Evolutionary conservation across 2,113 vertebrate genomes (phyloP), one percentile per base, ranked within the genome.

Genomic region (Jacana jacana): DNA sequence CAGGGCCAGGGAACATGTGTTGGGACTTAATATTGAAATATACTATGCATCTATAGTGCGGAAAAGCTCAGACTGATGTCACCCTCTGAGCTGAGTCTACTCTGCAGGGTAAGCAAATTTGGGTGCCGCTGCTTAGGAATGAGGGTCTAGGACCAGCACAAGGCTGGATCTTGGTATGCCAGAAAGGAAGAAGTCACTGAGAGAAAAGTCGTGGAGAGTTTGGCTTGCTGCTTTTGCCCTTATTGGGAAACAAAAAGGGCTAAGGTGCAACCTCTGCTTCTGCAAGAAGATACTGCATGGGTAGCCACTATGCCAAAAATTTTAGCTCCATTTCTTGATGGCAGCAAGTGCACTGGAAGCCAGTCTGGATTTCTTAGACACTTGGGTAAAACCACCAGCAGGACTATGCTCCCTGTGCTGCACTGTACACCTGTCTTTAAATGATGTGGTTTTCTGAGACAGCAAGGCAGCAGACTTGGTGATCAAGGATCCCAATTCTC

Each of bases 1-100:
- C 23, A 17, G n/a, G 42, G 85, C 5, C 11, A 42, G 42, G 63
- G 33, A 87, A 23, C 6, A 6, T 31, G 2, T 39, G 18, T 37
- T 68, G 61, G 8, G 46, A 17, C 20, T 23, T 49, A 31, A 6
- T 39, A 44, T 27, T 73, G 51, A 14, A 78, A 70, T 4, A 23
- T 58, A 30, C 4, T 15, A 9, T 9, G 33, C 6, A 35, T 3
- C 19, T 57, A 16, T 15, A 44, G 24, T 0, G 0, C 14, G 33
- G 33, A 37, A 68, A 68, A 76, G 4, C 6, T 52, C 16, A 8
- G 28, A 25, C 1, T 0, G 33, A 25, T 42, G 30, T 86, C 30
- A 68, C 39, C 42, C 11, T 19, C 54, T 3, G 1, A 54, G 46
- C 23, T 66, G 64, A 73, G 24, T 27, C 17, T 44, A 31, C 22